Percentiles rank a stretch among this genome's conserved stretches.
Conservation (phyloP, 2,888 invertebrate species). For the Baronia brevicornis region DNA sequence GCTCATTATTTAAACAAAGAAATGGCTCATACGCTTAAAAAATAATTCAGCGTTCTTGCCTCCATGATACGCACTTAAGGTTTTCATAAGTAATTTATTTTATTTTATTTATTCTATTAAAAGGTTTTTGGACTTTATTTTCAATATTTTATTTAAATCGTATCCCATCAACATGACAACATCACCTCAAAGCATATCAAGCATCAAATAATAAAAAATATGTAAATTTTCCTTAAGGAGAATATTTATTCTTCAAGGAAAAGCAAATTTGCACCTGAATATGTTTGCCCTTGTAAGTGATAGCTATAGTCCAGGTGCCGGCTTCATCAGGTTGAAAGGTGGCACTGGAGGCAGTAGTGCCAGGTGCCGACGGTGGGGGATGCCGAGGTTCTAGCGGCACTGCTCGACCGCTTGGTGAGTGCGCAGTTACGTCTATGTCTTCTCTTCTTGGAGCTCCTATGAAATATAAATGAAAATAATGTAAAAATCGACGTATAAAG, state of each 20-base stretch:
- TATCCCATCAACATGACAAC: no score
- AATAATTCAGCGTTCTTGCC: no score
- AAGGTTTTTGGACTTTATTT: no score
- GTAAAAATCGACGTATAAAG: no score
- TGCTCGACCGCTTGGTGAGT: conserved; percentile 90
- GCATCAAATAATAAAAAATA: no score
- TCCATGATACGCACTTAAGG: no score
- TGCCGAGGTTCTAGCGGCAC: conserved; percentile 66
- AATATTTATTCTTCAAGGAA: not conserved
- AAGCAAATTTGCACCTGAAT: conserved; percentile 77
- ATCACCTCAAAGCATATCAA: no score
- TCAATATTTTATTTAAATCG: no score
- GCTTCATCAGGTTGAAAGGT: conserved; percentile 98
- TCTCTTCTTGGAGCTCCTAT: conserved; percentile 84
- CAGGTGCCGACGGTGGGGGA: conserved; percentile 89
- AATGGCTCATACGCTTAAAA: no score
- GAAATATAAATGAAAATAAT: not conserved
- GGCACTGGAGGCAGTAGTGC: conserved; percentile 88
- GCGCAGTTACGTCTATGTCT: conserved; percentile 94
- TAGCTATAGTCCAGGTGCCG: conserved; percentile 97
- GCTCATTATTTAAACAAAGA: no score
- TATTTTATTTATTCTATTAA: no score
- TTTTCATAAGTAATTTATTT: no score
- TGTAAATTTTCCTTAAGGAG: not conserved
- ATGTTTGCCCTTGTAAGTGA: conserved; percentile 96